A percentile compares a stretch with the other conserved stretches of the same genome.
phyloP scores from a whole-genome alignment of 2,888 invertebrate genomes.

The Myathropa florea region DNA sequence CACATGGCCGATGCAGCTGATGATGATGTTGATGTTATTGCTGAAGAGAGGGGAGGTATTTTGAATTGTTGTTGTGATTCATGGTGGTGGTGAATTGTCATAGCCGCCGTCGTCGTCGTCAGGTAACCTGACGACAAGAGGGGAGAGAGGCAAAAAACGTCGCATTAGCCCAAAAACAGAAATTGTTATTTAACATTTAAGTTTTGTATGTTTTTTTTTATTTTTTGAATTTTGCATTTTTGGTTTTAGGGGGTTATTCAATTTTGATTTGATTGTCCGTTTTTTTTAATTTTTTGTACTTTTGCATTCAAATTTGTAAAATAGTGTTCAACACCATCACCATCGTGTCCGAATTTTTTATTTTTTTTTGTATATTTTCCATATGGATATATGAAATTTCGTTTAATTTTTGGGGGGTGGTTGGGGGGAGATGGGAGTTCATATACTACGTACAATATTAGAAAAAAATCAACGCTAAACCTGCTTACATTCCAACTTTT shows the following conservation, averaged over 20 bases:
- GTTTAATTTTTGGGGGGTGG: slow-evolving; percentile 47
- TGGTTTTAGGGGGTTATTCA: slow-evolving; percentile 72
- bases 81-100: slow-evolving; percentile 63
- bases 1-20: slow-evolving; percentile 61
- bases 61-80: slow-evolving; percentile 65
- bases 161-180: slow-evolving; percentile 81
- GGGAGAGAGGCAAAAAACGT: slow-evolving; percentile 81
- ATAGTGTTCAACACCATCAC: slow-evolving; percentile 78
- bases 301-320: slow-evolving; percentile 68
- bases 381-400: slow-evolving; percentile 64
- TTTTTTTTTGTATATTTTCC: slow-evolving; percentile 47
- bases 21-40: slow-evolving; percentile 75
- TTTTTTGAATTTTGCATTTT: slow-evolving; percentile 69
- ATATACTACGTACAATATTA: slow-evolving; percentile 68
- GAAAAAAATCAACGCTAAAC: slow-evolving; percentile 57
- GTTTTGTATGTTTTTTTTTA: slow-evolving; percentile 48
- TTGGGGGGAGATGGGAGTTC: slow-evolving; percentile 37
- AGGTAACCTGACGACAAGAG: slow-evolving; percentile 82
- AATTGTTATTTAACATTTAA: slow-evolving; percentile 72
- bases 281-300: slow-evolving; percentile 52
- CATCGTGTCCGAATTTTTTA: slow-evolving; percentile 74
- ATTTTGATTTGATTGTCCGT: slow-evolving; percentile 71
- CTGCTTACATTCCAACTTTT: slow-evolving; percentile 67
- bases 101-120: slow-evolving; percentile 80
- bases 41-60: slow-evolving; percentile 64